Base-by-base conservation (phyloP, 2,888 invertebrate species). In the Cephus nigrinus region DNA sequence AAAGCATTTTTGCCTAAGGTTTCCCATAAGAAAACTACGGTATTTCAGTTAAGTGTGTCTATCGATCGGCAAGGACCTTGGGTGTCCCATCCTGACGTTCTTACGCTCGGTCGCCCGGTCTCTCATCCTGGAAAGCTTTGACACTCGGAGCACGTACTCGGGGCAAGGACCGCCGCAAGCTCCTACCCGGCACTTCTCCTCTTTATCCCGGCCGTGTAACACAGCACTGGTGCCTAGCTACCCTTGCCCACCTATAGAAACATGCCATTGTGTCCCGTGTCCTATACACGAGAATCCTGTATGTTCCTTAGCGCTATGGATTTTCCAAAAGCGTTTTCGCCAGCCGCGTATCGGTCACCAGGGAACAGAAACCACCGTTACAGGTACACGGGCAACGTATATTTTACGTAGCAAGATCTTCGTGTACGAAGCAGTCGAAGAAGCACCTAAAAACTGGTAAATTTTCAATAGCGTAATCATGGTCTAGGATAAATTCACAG, bases 81-180 rank as follows among this genome's bases (percentile, higher is more conserved):
- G 88, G 87, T 88, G 88, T 86, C 86, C 84, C 88, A 87, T 81
- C 80, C 83, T 78, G 80, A 78, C 83, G 79, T 81, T 87, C 86
- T 84, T 85, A 85, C 88, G 87, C 87, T 88, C 87, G 87, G 85
- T 87, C 85, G 83, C 86, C 86, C 86, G 86, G 85, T 87, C 86
- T 87, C 87, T 88, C 87, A 84, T 86, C 85, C 88, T 88, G 83
- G 85, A 89, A 40, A 90, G 89, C 89, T 91, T 91, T 91, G 89
- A 88, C 89, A 91, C 90, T 88, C 91, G 84, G 86, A 89, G 88
- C 91, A 91, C 91, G 91, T 91, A 90, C 90, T 87, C 89, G 88
- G 91, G 90, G 91, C 91, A 91, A 91, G 90, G 91, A 91, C 91
- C 91, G 91, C 90, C 90, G 90, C 90, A 91, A 91, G 91, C 90